Base-by-base conservation (phyloP, 2,888 invertebrate species). In the Seira sanloemensis region DNA sequence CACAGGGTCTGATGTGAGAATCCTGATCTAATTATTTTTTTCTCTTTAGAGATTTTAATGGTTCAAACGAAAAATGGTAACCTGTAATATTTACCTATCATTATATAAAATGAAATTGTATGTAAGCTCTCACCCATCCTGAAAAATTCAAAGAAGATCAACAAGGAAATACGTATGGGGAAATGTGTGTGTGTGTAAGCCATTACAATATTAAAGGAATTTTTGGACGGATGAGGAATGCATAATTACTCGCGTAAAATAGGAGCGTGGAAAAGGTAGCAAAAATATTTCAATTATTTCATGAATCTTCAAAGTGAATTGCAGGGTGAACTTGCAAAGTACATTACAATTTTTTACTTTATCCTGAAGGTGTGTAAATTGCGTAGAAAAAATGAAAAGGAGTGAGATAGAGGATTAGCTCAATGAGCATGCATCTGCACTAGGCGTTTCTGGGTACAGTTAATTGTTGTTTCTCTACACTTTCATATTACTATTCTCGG, bases 391-490 rank as follows among this genome's bases (percentile, higher is more conserved):
- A 37, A 37, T 12, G 12, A 37, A 37, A 37, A 37, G 12, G 37
- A 37, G 37, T 24, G 69, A 62, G 37, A 74, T 27, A 27, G 62
- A 74, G 75, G 66, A 66, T 67, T 66, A 58, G 65, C 46, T 76
- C 66, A 76, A 76, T 67, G 75, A 76, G 75, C 75, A 37, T 37
- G 37, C 37, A 76, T 65, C 74, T 71, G 50, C 50, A 71, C 68
- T 66, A 80, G 75, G 81, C 81, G 76, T 69, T 71, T 71, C 81
- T 81, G 71, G 46, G 81, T 81, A 75, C 81, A 75, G 81, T 81
- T 81, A 81, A 81, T 81, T 81, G 81, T 71, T 81, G 62, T 58
- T 69, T 65, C 58, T 62, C 37, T 37, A 4, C 37, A 4, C 37
- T 37, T 37, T 72, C 50, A 50, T 72, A 72, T 72, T 73, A 66